Percentiles rank a stretch among this genome's conserved stretches.
Conservation (phyloP, 2,888 invertebrate genomes). For the Pyrocoelia pectoralis region DNA sequence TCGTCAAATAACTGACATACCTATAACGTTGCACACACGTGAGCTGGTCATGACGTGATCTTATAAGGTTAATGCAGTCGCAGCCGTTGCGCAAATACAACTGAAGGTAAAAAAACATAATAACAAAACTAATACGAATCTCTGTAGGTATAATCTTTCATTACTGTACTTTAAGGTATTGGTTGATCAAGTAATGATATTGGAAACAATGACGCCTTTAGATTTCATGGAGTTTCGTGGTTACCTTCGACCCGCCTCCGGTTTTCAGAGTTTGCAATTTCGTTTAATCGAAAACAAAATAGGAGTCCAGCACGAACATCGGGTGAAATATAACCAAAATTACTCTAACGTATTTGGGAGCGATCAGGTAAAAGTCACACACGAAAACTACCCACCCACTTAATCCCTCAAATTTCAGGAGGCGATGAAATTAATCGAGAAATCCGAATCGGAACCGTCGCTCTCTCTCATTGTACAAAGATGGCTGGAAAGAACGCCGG, state of each 20-base stretch:
- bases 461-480: constrained; percentile 85
- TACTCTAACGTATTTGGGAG: constrained; percentile 87
- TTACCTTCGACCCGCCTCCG: constrained; percentile 93
- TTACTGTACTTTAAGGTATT: constrained; percentile 72
- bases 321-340: constrained; percentile 93
- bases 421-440: constrained; percentile 65
- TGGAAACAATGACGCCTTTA: constrained; percentile 98
- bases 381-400: no score
- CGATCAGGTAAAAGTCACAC: constrained; percentile 60
- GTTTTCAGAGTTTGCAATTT: constrained; percentile 97
- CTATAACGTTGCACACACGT: no score
- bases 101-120: no score
- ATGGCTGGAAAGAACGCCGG: constrained; percentile 96
- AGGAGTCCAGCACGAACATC: constrained; percentile 80
- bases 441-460: constrained; percentile 85
- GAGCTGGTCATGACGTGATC: no score
- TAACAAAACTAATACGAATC: no score
- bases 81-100: no score
- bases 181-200: constrained; percentile 95
- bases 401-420: constrained; percentile 40
- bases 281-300: constrained; percentile 94
- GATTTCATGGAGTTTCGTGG: constrained; percentile 98
- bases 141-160: no score
- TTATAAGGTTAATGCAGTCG: no score
- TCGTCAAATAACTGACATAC: no score